A percentile compares a stretch with the other conserved stretches of the same genome.
Evolutionary conservation across 2,113 vertebrate species (phyloP).

Genomic region (Fulica atra): DNA sequence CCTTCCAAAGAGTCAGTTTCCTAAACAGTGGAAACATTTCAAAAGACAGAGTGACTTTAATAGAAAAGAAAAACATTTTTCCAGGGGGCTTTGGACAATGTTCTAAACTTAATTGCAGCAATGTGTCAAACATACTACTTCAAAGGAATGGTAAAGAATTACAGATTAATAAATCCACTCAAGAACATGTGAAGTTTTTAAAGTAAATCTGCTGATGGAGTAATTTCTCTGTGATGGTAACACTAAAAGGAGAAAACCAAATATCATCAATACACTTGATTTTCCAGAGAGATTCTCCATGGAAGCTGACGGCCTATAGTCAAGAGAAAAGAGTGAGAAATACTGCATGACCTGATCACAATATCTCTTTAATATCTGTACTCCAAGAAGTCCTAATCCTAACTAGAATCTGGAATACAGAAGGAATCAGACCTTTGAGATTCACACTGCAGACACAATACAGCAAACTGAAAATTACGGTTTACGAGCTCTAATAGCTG

Average conservation of each 20-base stretch:
- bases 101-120: background rate
- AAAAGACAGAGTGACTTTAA: background rate
- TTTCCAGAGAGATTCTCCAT: background rate
- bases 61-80: background rate
- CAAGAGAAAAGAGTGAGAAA: background rate
- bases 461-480: background rate
- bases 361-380: background rate
- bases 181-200: background rate
- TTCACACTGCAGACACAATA: background rate
- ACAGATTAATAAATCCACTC: background rate
- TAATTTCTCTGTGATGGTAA: background rate
- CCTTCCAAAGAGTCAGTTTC: background rate
- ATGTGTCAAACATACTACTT: background rate
- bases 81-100: background rate
- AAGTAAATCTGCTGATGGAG: background rate
- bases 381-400: background rate
- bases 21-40: background rate
- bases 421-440: background rate
- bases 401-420: background rate
- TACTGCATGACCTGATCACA: background rate
- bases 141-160: background rate
- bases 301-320: background rate
- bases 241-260: background rate
- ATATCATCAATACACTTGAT: background rate
- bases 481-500: background rate